phyloP scores from a whole-genome alignment of 2,888 invertebrate species.

The Stenodema calcarata region DNA sequence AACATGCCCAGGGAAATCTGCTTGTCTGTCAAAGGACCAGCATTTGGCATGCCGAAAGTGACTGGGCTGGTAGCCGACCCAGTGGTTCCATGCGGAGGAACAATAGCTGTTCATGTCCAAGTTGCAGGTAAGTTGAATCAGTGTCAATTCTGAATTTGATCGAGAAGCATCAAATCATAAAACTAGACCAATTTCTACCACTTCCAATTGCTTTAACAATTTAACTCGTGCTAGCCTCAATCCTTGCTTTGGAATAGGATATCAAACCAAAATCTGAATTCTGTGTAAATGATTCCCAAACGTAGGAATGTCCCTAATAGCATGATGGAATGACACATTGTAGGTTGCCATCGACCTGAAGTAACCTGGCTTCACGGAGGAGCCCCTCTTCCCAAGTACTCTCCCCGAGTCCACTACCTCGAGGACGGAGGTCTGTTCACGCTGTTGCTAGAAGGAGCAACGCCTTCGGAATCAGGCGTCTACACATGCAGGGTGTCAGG shows the following conservation, averaged over 20 bases:
- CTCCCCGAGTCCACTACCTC: constrained; percentile 72
- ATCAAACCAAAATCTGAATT: no score
- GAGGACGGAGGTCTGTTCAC: constrained; percentile 77
- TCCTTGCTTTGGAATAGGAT: no score
- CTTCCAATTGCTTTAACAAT: no score
- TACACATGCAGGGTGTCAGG: constrained; percentile 72
- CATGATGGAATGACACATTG: neutral
- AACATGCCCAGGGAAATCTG: constrained; percentile 46
- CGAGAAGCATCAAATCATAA: no score
- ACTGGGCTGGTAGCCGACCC: constrained; percentile 72
- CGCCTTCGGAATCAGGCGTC: constrained; percentile 75
- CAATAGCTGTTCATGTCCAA: constrained; percentile 82
- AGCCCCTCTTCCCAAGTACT: constrained; percentile 62
- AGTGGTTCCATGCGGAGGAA: constrained; percentile 77
- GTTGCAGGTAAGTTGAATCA: constrained; percentile 67
- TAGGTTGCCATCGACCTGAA: constrained; percentile 67
- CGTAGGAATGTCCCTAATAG: neutral
- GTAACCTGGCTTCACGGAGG: constrained; percentile 77
- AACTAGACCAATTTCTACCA: neutral
- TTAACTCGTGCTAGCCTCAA: no score
- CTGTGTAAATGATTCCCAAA: no score
- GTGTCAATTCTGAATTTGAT: neutral
- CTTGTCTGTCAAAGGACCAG: constrained; percentile 39
- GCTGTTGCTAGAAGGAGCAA: constrained; percentile 74
- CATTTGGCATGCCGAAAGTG: constrained; percentile 46